A percentile compares a stretch with the other conserved stretches of the same genome.
These are phyloP conservation scores for Amaurobius ferox DNA, from an alignment of 2,888 invertebrate species.

Conservation along the genomic window DNA sequence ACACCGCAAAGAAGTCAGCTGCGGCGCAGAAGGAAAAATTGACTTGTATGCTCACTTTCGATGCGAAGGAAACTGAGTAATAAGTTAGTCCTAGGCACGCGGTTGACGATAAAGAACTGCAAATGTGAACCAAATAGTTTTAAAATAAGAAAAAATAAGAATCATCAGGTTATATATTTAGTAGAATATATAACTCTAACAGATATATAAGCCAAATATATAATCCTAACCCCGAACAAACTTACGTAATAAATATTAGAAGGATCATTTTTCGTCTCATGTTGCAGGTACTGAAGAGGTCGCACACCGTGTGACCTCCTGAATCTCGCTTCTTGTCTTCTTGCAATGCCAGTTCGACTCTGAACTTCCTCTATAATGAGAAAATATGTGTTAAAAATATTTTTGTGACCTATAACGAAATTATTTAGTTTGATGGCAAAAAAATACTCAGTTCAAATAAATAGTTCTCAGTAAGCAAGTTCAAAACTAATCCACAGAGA, in stretches of 20 bases:
- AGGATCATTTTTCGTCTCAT: conserved; percentile 80
- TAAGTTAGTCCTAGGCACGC: conserved; percentile 92
- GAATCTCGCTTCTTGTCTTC: conserved; percentile 62
- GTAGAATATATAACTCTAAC: too few relatives aligned
- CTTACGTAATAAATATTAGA: conserved; percentile 87
- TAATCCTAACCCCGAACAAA: too few relatives aligned
- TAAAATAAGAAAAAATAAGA: too few relatives aligned
- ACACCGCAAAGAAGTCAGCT: conserved; percentile 88
- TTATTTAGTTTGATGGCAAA: too few relatives aligned
- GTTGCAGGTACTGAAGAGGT: conserved; percentile 76
- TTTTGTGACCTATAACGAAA: too few relatives aligned
- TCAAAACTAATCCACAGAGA: too few relatives aligned
- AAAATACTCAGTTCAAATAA: too few relatives aligned
- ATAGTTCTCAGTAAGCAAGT: too few relatives aligned
- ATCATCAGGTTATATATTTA: too few relatives aligned
- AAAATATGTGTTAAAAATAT: too few relatives aligned
- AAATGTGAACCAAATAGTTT: too few relatives aligned
- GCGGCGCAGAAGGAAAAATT: conserved; percentile 90
- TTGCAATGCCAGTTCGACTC: conserved; percentile 72
- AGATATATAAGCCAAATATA: too few relatives aligned
- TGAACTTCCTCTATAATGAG: conserved; percentile 72
- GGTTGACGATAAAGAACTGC: conserved; percentile 88
- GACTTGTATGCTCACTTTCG: conserved; percentile 88
- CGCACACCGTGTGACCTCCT: conserved; percentile 74
- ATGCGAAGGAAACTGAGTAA: conserved; percentile 85